phyloP scores from a whole-genome alignment of 2,797 vertebrate genomes.

The Amblyopsis hoosieri region DNA sequence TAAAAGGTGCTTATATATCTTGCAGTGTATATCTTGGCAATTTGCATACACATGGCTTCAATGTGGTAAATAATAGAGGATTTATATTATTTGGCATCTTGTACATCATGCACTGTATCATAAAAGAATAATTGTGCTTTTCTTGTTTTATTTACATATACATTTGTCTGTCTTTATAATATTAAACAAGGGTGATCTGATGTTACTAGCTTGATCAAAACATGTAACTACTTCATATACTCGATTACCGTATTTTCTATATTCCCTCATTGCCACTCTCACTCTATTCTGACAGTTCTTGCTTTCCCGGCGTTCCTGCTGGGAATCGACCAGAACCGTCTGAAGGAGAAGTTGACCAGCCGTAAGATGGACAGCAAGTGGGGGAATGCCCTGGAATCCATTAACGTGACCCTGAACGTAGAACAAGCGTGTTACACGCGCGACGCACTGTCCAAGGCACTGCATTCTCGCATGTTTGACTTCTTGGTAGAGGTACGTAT shows the following conservation, averaged over 20 bases:
- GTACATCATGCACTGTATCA: too few relatives aligned
- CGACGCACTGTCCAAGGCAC: constrained; percentile 93
- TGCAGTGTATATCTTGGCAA: too few relatives aligned
- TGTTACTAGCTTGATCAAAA: too few relatives aligned
- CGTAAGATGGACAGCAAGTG: constrained; percentile 99
- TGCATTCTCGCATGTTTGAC: constrained; percentile 92
- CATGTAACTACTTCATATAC: too few relatives aligned
- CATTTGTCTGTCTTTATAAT: too few relatives aligned
- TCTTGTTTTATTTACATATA: too few relatives aligned
- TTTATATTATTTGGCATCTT: too few relatives aligned
- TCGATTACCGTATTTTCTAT: neutral
- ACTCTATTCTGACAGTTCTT: constrained; percentile 79
- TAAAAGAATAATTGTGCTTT: too few relatives aligned
- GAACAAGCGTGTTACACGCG: constrained; percentile 97
- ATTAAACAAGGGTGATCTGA: too few relatives aligned
- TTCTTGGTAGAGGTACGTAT: constrained; percentile 91
- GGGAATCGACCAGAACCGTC: constrained; percentile 90
- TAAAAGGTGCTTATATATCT: too few relatives aligned
- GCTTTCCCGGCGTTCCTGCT: constrained; percentile 96
- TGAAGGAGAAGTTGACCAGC: constrained; percentile 96
- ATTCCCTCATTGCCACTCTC: neutral
- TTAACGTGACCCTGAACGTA: constrained; percentile 96
- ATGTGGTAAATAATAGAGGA: too few relatives aligned
- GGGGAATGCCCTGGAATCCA: constrained; percentile 93
- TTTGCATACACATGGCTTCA: too few relatives aligned